Conservation (phyloP, 1,140 invertebrate genomes). For the Octopus bimaculoides region DNA sequence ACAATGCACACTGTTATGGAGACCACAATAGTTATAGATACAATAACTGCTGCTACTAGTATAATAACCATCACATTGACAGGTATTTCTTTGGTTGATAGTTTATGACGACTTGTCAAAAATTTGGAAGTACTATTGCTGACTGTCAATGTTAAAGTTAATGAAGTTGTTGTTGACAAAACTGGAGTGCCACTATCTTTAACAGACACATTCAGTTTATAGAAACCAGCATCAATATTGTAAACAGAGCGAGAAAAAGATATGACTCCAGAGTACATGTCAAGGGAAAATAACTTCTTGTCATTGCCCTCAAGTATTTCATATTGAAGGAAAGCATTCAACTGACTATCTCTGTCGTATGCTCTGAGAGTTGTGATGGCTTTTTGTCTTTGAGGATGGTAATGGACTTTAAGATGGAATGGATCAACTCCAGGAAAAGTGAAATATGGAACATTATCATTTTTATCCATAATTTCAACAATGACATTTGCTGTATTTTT, state of each 20-base stretch:
- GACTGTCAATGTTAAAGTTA: no score
- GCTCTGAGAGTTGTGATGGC: background rate
- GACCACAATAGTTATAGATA: no score
- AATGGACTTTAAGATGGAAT: background rate
- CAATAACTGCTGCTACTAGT: no score
- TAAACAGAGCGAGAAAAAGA: background rate
- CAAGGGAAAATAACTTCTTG: background rate
- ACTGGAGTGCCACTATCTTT: background rate
- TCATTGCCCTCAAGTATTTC: slow-evolving; percentile 1
- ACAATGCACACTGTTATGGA: no score
- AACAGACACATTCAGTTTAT: background rate
- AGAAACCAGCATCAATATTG: background rate
- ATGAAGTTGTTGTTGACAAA: background rate
- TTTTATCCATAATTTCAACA: slow-evolving; percentile 23
- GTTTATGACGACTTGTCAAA: no score
- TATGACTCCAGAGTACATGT: background rate
- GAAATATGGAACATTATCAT: slow-evolving; percentile 26
- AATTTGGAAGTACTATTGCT: no score
- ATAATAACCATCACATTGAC: no score
- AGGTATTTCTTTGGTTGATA: no score
- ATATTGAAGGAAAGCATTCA: background rate
- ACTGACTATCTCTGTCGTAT: background rate
- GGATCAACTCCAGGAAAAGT: slow-evolving; percentile 19
- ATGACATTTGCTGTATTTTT: slow-evolving; percentile 20
- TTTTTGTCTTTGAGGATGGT: background rate